Base-by-base conservation (phyloP, 2,888 invertebrate genomes). In the Palloptera scutellata region DNA sequence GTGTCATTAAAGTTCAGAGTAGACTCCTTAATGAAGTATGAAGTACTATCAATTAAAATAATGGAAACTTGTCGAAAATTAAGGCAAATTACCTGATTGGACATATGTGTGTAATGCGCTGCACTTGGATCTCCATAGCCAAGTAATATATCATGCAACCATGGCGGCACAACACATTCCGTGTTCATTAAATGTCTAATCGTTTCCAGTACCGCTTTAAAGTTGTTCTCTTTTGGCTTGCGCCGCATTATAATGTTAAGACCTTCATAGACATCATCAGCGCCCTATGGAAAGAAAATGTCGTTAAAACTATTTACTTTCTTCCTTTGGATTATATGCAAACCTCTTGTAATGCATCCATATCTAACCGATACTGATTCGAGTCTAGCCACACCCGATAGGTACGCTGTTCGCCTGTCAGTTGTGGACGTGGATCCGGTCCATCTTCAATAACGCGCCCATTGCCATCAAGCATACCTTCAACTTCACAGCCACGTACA, bases 191-290 rank as follows among this genome's bases (percentile, higher is more conserved):
- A 88, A 85, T 98, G 97, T 2, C 99, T 88, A 69, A 99, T 99
- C 0, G 99, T 99, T 85, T 98, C 98, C 76, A 99, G 86, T 1
- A 99, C 99, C 0, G 99, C 99, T 86, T 99, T 99, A 86, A 99
- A 99, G 86, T 99, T 99, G 83, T 99, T 99, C 86, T 99, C 98
- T 81, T 99, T 99, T 0, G 99, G 98, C 83, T 98, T 98, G n/a
- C 99, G 89, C 48, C 99, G 89, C 91, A 99, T 94, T 67, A 99
- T 90, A 62, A 99, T 92, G 84, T 98, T 99, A 86, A 99, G 99
- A 12, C 93, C 91, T 79, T 94, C 94, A 84, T 96, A 95, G 0
- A 95, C 91, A 82, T 95, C 94, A 52, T 81, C 80, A 6, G 78
- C 80, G 1, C 84, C 86, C 90, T 88, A 73, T n/a, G 65, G 61